Evolutionary conservation across 2,113 vertebrate species (phyloP).

Genomic region (Cervus canadensis): DNA sequence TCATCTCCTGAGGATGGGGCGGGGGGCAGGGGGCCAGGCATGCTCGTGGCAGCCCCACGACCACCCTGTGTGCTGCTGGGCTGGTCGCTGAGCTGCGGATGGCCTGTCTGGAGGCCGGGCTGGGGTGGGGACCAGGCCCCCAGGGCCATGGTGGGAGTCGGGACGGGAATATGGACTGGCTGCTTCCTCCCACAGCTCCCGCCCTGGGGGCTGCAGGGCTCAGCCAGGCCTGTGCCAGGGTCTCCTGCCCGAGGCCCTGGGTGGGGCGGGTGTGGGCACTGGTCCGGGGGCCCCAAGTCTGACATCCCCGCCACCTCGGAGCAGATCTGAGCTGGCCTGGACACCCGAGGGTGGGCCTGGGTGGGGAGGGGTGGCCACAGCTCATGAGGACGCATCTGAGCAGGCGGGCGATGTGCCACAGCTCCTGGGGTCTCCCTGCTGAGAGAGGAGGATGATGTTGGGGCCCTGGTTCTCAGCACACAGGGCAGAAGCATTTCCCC

Average conservation of each 20-base stretch:
- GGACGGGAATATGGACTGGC: neutral
- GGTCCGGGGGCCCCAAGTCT: neutral
- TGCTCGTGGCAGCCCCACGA: accelerated
- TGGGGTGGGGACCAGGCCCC: neutral
- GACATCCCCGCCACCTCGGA: neutral
- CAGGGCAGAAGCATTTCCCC: neutral
- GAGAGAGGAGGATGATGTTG: accelerated
- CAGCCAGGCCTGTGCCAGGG: neutral
- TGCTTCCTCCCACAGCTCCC: no score
- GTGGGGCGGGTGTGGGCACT: neutral
- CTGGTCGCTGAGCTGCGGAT: neutral
- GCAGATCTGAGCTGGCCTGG: neutral
- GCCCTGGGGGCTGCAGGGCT: neutral
- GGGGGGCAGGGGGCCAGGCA: neutral
- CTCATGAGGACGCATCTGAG: accelerated
- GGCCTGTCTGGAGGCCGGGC: neutral
- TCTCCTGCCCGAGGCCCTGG: neutral
- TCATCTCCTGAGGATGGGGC: neutral
- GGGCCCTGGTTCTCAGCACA: neutral
- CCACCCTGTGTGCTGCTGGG: neutral
- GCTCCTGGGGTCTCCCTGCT: neutral
- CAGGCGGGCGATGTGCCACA: accelerated
- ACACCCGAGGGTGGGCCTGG: neutral
- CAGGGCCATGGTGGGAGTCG: accelerated
- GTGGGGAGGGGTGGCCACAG: neutral